Evolutionary conservation across 2,888 invertebrate genomes (phyloP).

Genomic region (Eilema griseolum): DNA sequence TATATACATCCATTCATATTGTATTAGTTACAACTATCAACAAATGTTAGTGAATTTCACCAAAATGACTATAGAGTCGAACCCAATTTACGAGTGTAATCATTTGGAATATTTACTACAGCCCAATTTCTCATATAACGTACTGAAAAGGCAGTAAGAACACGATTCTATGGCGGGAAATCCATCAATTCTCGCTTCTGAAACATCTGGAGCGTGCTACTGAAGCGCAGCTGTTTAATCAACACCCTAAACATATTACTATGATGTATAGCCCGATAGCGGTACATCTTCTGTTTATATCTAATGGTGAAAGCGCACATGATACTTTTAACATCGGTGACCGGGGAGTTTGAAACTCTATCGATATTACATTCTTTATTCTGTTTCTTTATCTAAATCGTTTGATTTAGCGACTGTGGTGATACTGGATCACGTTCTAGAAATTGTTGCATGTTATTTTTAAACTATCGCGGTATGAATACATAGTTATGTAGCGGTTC

Average conservation of each 20-base stretch:
- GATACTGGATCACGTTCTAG: too few relatives aligned
- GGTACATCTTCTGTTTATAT: not conserved
- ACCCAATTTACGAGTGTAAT: not conserved
- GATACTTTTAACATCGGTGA: too few relatives aligned
- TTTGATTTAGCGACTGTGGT: too few relatives aligned
- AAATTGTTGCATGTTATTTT: too few relatives aligned
- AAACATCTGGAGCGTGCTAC: not conserved
- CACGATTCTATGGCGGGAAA: not conserved
- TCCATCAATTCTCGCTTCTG: conserved; percentile 1
- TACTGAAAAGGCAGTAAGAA: not conserved
- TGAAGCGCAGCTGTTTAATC: conserved; percentile 2
- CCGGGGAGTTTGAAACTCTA: too few relatives aligned
- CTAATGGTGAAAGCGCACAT: not conserved
- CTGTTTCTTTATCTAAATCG: too few relatives aligned
- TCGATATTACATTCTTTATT: too few relatives aligned
- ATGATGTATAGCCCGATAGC: not conserved
- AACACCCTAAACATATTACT: conserved; percentile 2
- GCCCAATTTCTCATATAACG: not conserved
- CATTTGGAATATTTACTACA: not conserved
- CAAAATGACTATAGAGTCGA: not conserved
- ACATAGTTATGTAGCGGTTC: too few relatives aligned
- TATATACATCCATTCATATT: not conserved
- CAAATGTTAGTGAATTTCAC: not conserved
- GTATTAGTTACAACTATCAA: not conserved
- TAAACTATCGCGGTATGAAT: too few relatives aligned